phyloP scores from a whole-genome alignment of 2,113 vertebrate genomes.

The Oreochromis spilurus region DNA sequence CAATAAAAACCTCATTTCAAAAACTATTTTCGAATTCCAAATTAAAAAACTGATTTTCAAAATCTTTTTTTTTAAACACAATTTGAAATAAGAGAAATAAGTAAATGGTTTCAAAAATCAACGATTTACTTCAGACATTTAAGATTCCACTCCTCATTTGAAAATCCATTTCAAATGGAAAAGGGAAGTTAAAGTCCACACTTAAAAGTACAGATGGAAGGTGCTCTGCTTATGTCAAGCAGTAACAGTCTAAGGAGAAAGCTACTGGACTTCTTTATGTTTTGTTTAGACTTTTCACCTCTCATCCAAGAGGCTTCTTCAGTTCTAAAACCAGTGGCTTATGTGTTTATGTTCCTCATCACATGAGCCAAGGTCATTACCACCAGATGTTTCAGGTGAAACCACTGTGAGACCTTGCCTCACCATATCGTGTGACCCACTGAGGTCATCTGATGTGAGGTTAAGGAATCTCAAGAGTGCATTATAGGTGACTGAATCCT shows the following conservation, averaged over 20 bases:
- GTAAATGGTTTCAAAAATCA: background rate
- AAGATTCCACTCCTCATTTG: background rate
- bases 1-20: background rate
- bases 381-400: background rate
- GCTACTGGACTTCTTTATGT: background rate
- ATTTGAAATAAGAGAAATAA: background rate
- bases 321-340: background rate
- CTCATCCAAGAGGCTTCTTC: background rate
- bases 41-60: background rate
- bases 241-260: background rate
- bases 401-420: background rate
- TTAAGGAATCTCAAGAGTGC: background rate
- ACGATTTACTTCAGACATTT: accelerated
- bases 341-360: background rate
- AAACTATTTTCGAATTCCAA: background rate
- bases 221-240: background rate
- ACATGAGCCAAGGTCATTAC: background rate
- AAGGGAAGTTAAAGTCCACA: background rate
- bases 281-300: background rate
- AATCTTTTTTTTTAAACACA: background rate
- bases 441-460: background rate
- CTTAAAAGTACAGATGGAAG: background rate
- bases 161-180: background rate
- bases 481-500: background rate
- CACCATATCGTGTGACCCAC: background rate